Percentiles rank a stretch among this genome's conserved stretches.
phyloP scores from a whole-genome alignment of 2,113 vertebrate genomes.

The Fregata magnificens region DNA sequence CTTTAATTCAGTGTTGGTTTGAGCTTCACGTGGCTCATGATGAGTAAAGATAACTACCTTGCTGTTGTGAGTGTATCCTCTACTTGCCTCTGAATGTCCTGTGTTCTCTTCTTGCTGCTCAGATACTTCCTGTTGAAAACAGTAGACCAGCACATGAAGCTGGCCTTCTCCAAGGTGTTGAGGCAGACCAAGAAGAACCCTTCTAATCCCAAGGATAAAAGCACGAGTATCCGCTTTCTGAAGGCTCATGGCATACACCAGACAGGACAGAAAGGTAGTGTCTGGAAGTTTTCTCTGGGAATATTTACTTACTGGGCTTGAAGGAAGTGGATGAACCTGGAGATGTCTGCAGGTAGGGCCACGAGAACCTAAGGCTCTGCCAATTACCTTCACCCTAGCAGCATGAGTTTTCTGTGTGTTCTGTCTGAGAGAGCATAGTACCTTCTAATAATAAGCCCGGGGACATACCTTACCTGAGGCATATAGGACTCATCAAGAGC shows the following conservation, averaged over 20 bases:
- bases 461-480: not conserved
- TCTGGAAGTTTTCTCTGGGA: not conserved
- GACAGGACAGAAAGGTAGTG: constrained; percentile 91
- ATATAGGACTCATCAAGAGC: not conserved
- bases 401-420: not conserved
- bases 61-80: not conserved
- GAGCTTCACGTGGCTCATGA: not conserved
- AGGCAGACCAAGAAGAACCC: constrained; percentile 98
- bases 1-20: not conserved
- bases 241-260: constrained; percentile 89
- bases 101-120: constrained; percentile 26
- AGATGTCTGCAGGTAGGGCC: constrained; percentile 6
- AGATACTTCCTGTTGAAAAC: constrained; percentile 96
- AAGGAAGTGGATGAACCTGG: not conserved
- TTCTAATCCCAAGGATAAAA: constrained; percentile 95
- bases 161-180: constrained; percentile 97
- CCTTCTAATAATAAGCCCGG: not conserved
- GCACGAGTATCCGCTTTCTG: constrained; percentile 96
- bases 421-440: not conserved
- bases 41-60: not conserved
- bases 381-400: not conserved
- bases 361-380: not conserved
- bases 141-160: constrained; percentile 96
- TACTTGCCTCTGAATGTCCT: not conserved
- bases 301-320: constrained; percentile 6